These are phyloP conservation scores for Mus spretus DNA, from an alignment of 2,797 vertebrate genomes.

Conservation along the genomic window DNA sequence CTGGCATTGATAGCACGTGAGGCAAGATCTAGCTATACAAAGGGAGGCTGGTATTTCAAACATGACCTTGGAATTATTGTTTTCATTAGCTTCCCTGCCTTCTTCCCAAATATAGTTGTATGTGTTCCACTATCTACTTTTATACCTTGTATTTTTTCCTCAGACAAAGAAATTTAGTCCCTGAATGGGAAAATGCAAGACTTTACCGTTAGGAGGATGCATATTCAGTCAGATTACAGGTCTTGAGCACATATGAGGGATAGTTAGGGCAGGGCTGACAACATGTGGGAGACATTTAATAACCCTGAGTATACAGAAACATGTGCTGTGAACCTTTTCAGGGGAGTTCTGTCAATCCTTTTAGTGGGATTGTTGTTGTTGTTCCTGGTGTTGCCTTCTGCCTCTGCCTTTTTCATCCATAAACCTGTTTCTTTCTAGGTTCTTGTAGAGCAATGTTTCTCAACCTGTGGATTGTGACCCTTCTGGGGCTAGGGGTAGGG, in stretches of 20 bases:
- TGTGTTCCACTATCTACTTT: not conserved
- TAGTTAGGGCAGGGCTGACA: not conserved
- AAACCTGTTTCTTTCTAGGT: constrained; percentile 54
- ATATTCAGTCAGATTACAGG: not conserved
- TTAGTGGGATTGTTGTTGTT: not conserved
- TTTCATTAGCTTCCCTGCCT: not conserved
- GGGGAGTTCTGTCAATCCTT: not conserved
- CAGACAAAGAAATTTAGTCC: not conserved
- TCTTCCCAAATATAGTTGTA: constrained; percentile 40
- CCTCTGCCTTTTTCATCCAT: constrained; percentile 29
- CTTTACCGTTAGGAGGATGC: not conserved
- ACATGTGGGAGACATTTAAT: constrained; percentile 1
- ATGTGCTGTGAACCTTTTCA: not conserved
- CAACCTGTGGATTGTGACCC: not conserved
- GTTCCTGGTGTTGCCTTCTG: not conserved
- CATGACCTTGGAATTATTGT: constrained; percentile 29
- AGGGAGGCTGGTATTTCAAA: not conserved
- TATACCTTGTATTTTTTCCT: constrained; percentile 34
- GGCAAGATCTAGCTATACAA: constrained; percentile 1
- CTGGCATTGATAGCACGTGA: not conserved
- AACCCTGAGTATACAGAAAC: not conserved
- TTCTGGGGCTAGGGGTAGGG: no score
- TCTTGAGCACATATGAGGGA: not conserved
- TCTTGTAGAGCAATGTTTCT: not conserved
- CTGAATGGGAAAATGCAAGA: constrained; percentile 15